Evolutionary conservation across 2,888 invertebrate species (phyloP).

Genomic region (Rapana venosa): DNA sequence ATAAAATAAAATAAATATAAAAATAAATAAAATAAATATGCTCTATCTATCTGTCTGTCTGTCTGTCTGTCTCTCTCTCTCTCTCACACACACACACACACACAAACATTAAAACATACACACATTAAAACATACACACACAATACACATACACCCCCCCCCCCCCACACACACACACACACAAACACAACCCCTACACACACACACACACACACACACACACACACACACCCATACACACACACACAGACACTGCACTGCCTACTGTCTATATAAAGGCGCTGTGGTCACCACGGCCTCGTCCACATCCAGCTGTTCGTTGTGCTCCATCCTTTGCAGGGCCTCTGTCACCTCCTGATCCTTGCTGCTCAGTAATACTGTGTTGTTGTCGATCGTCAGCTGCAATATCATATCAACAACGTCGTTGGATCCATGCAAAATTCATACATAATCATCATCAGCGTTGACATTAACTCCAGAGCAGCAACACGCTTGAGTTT

Average conservation of each 20-base stretch:
- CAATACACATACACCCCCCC: too few species aligned
- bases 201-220: not conserved
- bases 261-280: slow-evolving; percentile 95
- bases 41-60: too few species aligned
- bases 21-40: too few species aligned
- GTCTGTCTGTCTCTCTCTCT: too few species aligned
- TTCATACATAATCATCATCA: too few species aligned
- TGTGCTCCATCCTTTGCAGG: slow-evolving; percentile 70
- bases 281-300: slow-evolving; percentile 98
- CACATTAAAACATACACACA: too few species aligned
- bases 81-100: too few species aligned
- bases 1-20: too few species aligned
- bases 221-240: too few species aligned
- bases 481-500: too few species aligned
- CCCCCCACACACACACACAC: not conserved
- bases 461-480: too few species aligned
- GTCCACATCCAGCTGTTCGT: slow-evolving; percentile 86
- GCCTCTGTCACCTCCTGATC: slow-evolving; percentile 72
- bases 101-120: not conserved
- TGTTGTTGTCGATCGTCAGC: slow-evolving; percentile 90
- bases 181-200: not conserved
- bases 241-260: not conserved
- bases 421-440: too few species aligned
- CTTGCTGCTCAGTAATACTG: slow-evolving; percentile 87
- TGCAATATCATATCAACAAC: slow-evolving; percentile 73